Percentiles rank a stretch among this genome's conserved stretches.
Conservation (phyloP, 2,888 invertebrate genomes). For the Unio delphinus region DNA sequence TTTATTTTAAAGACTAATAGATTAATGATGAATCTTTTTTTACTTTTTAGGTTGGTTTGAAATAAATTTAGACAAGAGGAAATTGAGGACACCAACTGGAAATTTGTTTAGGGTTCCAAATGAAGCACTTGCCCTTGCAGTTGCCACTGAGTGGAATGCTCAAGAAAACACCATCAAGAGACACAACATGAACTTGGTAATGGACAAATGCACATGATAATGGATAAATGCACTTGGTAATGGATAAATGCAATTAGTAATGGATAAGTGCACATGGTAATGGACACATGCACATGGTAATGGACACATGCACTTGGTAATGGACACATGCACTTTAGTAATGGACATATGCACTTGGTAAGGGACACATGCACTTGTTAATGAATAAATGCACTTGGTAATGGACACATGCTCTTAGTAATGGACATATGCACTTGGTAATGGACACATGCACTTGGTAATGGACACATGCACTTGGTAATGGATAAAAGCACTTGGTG, state of each 20-base stretch:
- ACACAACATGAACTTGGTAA: constrained; percentile 91
- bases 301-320: no score
- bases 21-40: no score
- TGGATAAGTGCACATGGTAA: no score
- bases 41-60: constrained; percentile 74
- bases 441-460: constrained; percentile 40
- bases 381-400: constrained; percentile 86
- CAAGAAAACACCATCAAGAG: constrained; percentile 85
- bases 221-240: background rate
- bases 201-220: constrained; percentile 21
- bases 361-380: constrained; percentile 38
- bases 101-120: constrained; percentile 82
- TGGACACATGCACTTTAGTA: no score
- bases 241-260: no score
- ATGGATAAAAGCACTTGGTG: constrained; percentile 88
- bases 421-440: constrained; percentile 87
- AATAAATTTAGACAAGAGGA: constrained; percentile 88
- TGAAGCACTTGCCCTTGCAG: constrained; percentile 91
- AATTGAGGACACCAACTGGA: constrained; percentile 92
- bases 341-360: constrained; percentile 87
- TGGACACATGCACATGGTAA: no score
- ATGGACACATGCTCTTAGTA: constrained; percentile 88
- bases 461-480: constrained; percentile 83
- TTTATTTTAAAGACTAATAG: no score
- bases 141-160: constrained; percentile 94